Evolutionary conservation across 2,888 invertebrate genomes (phyloP).

Genomic region (Sphaerolaimus hirsutus): DNA sequence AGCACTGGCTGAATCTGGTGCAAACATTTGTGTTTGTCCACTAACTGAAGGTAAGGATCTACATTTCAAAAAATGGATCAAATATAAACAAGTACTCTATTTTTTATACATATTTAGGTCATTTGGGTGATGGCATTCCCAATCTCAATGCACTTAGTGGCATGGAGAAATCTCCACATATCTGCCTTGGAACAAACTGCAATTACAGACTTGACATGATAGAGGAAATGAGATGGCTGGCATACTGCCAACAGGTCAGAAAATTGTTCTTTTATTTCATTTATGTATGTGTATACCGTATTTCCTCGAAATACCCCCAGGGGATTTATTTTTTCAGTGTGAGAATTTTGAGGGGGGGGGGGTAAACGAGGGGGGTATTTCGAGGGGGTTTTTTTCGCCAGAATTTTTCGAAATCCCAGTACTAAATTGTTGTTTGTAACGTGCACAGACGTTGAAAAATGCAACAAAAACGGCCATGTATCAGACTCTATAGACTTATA

Average conservation of each 20-base stretch:
- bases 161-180: conserved; percentile 3
- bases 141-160: conserved; percentile 7
- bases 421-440: too few relatives aligned
- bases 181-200: conserved; percentile 22
- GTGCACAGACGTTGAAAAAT: too few relatives aligned
- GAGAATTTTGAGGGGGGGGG: too few relatives aligned
- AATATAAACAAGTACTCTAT: neutral
- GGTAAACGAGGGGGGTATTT: too few relatives aligned
- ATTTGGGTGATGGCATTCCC: conserved; percentile 20
- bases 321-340: too few relatives aligned
- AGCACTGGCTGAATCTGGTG: conserved; percentile 9
- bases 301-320: too few relatives aligned
- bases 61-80: neutral
- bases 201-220: conserved; percentile 19
- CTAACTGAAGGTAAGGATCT: conserved; percentile 15
- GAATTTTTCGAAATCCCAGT: too few relatives aligned
- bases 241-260: conserved; percentile 21
- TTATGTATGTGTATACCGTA: too few relatives aligned
- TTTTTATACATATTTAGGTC: conserved; percentile 9
- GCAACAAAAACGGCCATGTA: too few relatives aligned
- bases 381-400: too few relatives aligned
- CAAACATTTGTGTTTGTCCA: conserved; percentile 18
- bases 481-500: too few relatives aligned
- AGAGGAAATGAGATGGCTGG: conserved; percentile 22
- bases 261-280: too few relatives aligned